These are phyloP conservation scores for Drosophila aldrichi DNA, from an alignment of 2,888 invertebrate species.

Conservation along the genomic window DNA sequence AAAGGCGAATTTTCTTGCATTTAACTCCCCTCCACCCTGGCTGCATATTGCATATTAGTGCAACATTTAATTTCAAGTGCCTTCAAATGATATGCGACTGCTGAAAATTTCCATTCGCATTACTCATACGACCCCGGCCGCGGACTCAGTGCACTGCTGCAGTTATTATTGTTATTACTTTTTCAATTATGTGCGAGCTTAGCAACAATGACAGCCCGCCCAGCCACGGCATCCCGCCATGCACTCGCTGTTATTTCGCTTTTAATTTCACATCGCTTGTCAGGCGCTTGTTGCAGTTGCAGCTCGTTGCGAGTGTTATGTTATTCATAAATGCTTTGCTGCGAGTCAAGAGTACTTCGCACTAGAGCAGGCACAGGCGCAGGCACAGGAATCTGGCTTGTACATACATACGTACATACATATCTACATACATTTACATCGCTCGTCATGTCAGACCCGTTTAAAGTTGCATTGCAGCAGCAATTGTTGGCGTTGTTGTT, in stretches of 20 bases:
- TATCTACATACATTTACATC: conserved; percentile 32
- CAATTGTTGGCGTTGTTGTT: conserved; percentile 5
- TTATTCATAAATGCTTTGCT: conserved; percentile 73
- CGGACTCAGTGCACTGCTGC: neutral
- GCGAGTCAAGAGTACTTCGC: conserved; percentile 39
- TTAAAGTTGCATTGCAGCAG: conserved; percentile 65
- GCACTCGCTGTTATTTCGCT: conserved; percentile 56
- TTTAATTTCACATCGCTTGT: conserved; percentile 66
- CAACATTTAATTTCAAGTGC: conserved; percentile 44
- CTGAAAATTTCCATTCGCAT: conserved; percentile 18
- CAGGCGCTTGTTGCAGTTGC: conserved; percentile 29
- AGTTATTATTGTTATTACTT: conserved; percentile 47
- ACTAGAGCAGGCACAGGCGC: neutral
- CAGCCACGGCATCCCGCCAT: neutral
- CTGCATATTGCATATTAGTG: conserved; percentile 25
- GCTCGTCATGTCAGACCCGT: conserved; percentile 63
- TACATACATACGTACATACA: conserved; percentile 11
- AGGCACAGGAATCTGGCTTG: neutral
- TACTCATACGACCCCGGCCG: conserved; percentile 25
- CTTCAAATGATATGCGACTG: conserved; percentile 26
- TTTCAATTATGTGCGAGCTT: conserved; percentile 62
- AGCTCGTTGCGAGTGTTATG: conserved; percentile 46
- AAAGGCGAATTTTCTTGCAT: conserved; percentile 15
- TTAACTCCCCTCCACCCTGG: conserved; percentile 8
- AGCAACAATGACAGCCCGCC: conserved; percentile 23